Percentiles rank a stretch among this genome's conserved stretches.
Conservation (phyloP, 1,140 invertebrate genomes). For the Branchinecta lynchi region DNA sequence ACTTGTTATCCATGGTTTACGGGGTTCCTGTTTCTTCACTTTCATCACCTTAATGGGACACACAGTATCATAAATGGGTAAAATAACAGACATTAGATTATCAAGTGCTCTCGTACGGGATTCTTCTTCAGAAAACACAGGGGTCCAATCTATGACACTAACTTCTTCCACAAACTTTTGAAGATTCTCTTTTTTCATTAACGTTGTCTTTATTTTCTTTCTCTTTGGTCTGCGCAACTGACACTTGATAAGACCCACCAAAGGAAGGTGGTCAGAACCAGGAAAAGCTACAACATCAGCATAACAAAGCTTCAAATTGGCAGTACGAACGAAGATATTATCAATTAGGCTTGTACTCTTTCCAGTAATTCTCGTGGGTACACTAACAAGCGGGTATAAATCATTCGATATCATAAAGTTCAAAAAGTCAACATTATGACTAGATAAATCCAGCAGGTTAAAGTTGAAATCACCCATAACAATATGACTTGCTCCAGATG, state of each 20-base stretch:
- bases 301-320: background rate
- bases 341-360: background rate
- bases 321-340: background rate
- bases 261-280: background rate
- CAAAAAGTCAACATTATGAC: background rate
- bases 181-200: constrained; percentile 4
- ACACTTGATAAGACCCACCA: background rate
- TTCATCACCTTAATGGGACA: too few relatives aligned
- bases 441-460: background rate
- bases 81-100: constrained; percentile 11
- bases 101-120: constrained; percentile 4
- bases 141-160: background rate
- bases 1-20: too few relatives aligned
- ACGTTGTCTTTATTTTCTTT: constrained; percentile 1
- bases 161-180: background rate
- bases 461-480: background rate
- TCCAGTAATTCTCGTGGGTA: constrained; percentile 4
- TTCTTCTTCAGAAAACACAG: constrained; percentile 1
- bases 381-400: background rate
- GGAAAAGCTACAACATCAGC: background rate
- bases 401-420: constrained; percentile 10
- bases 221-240: constrained; percentile 1
- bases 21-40: too few relatives aligned
- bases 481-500: constrained; percentile 7
- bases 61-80: constrained; percentile 1